These are phyloP conservation scores for Xylota segnis DNA, from an alignment of 2,888 invertebrate species.

Conservation along the genomic window DNA sequence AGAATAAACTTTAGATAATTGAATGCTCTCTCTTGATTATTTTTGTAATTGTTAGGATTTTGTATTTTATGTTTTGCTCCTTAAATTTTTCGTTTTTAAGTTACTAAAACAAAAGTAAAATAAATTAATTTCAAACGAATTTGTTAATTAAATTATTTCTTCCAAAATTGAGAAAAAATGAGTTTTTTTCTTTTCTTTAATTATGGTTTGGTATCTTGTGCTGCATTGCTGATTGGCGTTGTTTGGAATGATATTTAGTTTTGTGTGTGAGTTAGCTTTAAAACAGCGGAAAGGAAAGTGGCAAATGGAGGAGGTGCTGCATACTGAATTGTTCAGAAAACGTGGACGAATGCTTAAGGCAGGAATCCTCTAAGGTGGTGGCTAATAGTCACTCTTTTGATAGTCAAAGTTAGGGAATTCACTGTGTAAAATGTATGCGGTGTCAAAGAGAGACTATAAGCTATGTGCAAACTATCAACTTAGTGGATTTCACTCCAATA, in stretches of 20 bases:
- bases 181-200: neutral
- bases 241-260: neutral
- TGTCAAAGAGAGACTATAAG: too few species aligned
- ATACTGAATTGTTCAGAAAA: too few species aligned
- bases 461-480: too few species aligned
- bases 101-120: slow-evolving; percentile 64
- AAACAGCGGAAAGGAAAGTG: too few species aligned
- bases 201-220: neutral
- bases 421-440: too few species aligned
- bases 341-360: too few species aligned
- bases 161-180: neutral
- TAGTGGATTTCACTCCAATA: too few species aligned
- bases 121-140: slow-evolving; percentile 16
- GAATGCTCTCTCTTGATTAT: slow-evolving; percentile 50
- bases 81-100: slow-evolving; percentile 52
- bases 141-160: slow-evolving; percentile 15
- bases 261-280: neutral
- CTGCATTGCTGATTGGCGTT: neutral
- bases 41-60: slow-evolving; percentile 54
- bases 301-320: too few species aligned
- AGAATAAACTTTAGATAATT: slow-evolving; percentile 57
- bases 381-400: too few species aligned
- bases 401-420: too few species aligned
- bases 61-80: slow-evolving; percentile 41
- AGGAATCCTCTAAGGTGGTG: too few species aligned